These are phyloP conservation scores for Hipparchia semele DNA, from an alignment of 2,888 invertebrate species.

Conservation along the genomic window DNA sequence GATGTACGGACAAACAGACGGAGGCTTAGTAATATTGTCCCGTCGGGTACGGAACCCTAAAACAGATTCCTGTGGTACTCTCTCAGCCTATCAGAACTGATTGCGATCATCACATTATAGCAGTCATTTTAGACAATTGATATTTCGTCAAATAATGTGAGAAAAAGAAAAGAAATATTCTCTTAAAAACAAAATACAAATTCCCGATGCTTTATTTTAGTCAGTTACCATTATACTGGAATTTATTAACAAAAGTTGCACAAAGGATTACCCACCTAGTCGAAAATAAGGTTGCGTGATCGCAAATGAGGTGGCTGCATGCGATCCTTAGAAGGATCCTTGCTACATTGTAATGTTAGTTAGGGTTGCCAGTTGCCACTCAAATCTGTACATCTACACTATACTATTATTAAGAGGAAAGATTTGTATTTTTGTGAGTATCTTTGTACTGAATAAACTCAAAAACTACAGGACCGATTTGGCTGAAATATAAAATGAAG, in stretches of 20 bases:
- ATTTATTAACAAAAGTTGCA: background rate
- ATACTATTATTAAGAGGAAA: background rate
- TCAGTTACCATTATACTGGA: background rate
- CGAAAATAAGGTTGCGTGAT: slow-evolving; percentile 40
- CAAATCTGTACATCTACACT: background rate
- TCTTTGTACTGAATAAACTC: no score
- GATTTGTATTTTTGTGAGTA: no score
- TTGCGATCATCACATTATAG: no score
- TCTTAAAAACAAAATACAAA: background rate
- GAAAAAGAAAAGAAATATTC: background rate
- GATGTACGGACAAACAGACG: no score
- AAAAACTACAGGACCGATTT: no score
- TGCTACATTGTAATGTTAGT: background rate
- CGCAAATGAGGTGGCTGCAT: slow-evolving; percentile 39
- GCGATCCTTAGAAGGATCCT: slow-evolving; percentile 23
- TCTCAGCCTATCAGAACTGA: no score
- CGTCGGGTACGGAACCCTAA: no score
- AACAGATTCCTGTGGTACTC: no score
- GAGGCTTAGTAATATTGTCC: no score
- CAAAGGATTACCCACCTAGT: slow-evolving; percentile 17
- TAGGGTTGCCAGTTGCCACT: slow-evolving; percentile 9
- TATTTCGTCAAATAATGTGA: background rate
- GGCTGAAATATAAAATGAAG: no score
- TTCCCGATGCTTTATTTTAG: background rate
- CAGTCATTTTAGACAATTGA: no score